Evolutionary conservation across 2,888 invertebrate species (phyloP).

Genomic region (Halictus quadricinctus): DNA sequence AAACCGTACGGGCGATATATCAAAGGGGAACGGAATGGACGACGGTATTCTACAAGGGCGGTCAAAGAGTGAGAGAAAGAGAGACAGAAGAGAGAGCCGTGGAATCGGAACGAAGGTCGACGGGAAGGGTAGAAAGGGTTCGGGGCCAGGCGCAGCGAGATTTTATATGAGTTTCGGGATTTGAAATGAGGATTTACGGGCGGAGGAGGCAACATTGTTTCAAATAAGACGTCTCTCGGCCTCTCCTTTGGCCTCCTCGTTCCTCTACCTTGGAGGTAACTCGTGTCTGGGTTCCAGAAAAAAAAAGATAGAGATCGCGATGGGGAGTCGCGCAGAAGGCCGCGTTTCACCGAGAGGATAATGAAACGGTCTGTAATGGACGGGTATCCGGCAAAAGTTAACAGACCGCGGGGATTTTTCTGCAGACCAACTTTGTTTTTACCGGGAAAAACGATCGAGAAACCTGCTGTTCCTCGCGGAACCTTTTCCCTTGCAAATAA

Average conservation of each 20-base stretch:
- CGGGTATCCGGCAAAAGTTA: background rate
- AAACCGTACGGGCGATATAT: slow-evolving; percentile 71
- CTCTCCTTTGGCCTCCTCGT: background rate
- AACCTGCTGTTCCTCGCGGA: background rate
- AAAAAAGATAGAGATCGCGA: background rate
- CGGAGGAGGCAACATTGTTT: slow-evolving; percentile 79
- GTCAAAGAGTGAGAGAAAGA: background rate
- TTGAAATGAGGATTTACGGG: slow-evolving; percentile 82
- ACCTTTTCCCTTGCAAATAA: background rate
- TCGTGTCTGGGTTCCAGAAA: background rate
- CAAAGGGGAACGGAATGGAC: slow-evolving; percentile 73
- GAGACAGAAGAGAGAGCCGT: slow-evolving; percentile 24
- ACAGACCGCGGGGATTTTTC: background rate
- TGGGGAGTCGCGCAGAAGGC: slow-evolving; percentile 13
- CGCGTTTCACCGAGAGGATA: slow-evolving; percentile 29
- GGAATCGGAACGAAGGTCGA: slow-evolving; percentile 44
- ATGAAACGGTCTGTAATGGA: slow-evolving; percentile 28
- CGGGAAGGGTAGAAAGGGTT: slow-evolving; percentile 65
- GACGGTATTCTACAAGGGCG: slow-evolving; percentile 64
- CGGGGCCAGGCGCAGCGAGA: slow-evolving; percentile 65
- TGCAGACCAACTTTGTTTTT: background rate
- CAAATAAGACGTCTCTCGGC: slow-evolving; percentile 78
- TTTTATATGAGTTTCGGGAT: slow-evolving; percentile 81
- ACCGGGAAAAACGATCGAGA: background rate
- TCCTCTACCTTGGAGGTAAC: slow-evolving; percentile 16